These are phyloP conservation scores for Pseudomugil gertrudae DNA, from an alignment of 2,797 vertebrate genomes.

Conservation along the genomic window DNA sequence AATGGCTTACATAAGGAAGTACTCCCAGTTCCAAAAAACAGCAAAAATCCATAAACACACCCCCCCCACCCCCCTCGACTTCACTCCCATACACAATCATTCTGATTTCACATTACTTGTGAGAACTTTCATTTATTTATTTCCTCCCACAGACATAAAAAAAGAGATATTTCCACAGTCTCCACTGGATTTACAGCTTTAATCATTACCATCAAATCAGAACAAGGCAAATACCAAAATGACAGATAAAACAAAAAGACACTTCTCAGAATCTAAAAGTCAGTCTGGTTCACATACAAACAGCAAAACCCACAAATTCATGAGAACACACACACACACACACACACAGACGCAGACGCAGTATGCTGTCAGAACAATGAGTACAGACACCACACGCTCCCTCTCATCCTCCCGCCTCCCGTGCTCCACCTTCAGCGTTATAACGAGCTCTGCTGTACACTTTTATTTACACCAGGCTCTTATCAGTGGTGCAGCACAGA, in stretches of 20 bases:
- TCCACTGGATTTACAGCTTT: background rate
- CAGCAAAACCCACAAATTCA: slow-evolving; percentile 35
- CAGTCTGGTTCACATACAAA: slow-evolving; percentile 50
- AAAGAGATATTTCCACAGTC: slow-evolving; percentile 17
- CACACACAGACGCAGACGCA: slow-evolving; percentile 64
- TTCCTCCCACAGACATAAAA: slow-evolving; percentile 14
- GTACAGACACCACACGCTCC: slow-evolving; percentile 88
- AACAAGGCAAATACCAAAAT: slow-evolving; percentile 13
- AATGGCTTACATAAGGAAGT: slow-evolving; percentile 92
- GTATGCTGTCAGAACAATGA: slow-evolving; percentile 93
- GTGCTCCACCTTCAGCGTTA: slow-evolving; percentile 68
- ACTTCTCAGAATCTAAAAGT: slow-evolving; percentile 9
- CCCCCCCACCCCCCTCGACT: background rate
- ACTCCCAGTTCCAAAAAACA: slow-evolving; percentile 90
- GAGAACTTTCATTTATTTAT: slow-evolving; percentile 36
- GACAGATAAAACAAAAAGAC: slow-evolving; percentile 6
- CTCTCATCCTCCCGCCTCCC: slow-evolving; percentile 24
- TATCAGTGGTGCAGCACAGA: slow-evolving; percentile 92
- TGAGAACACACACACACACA: slow-evolving; percentile 74
- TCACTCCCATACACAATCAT: slow-evolving; percentile 1
- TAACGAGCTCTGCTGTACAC: slow-evolving; percentile 90
- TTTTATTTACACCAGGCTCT: slow-evolving; percentile 98
- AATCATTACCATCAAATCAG: slow-evolving; percentile 12
- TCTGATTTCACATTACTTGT: slow-evolving; percentile 5
- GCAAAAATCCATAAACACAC: slow-evolving; percentile 82